Base-by-base conservation (phyloP, 2,888 invertebrate species). In the Chalcis sispes region DNA sequence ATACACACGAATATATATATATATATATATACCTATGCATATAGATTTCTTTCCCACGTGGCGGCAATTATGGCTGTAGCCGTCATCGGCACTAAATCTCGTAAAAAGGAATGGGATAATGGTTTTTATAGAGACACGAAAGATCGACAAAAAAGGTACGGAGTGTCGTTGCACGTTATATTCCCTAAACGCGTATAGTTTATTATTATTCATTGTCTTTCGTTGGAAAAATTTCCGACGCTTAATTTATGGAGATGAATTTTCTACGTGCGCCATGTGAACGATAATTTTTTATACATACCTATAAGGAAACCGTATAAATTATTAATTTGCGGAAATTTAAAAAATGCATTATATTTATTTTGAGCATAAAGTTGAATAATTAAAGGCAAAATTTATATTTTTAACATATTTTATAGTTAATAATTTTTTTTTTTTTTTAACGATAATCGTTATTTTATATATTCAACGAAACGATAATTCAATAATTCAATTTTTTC, bases 171-270 rank as follows among this genome's bases (percentile, higher is more conserved):
- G 8, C 15, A 36, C 5, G 13, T 3, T 3, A 23, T 46, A 27
- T 54, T 40, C 40, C 65, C 56, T 18, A 23, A n/a, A n/a, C n/a
- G n/a, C 36, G 4, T 40, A 61, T 40, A 70, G 27, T 18, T n/a
- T n/a, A n/a, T n/a, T n/a, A n/a, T n/a, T n/a, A 36, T 61, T 18
- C 66, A 59, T 66, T 66, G 72, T 66, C 59, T 59, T 66, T 59
- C 50, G n/a, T 15, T 54, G 46, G 56, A 71, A 54, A 72, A 62
- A 64, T 64, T 29, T 27, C 42, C 48, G 58, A n/a, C 36, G n/a
- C 40, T 1, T 46, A 20, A 20, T 20, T 8, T 8, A 15, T 13
- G n/a, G 48, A 15, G 8, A 46, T 54, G 8, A 48, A 48, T 27
- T 65, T 65, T 54, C 52, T 23, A 27, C 25, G 4, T 1, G 42